phyloP scores from a whole-genome alignment of 2,888 invertebrate genomes.

The Metellina segmentata region DNA sequence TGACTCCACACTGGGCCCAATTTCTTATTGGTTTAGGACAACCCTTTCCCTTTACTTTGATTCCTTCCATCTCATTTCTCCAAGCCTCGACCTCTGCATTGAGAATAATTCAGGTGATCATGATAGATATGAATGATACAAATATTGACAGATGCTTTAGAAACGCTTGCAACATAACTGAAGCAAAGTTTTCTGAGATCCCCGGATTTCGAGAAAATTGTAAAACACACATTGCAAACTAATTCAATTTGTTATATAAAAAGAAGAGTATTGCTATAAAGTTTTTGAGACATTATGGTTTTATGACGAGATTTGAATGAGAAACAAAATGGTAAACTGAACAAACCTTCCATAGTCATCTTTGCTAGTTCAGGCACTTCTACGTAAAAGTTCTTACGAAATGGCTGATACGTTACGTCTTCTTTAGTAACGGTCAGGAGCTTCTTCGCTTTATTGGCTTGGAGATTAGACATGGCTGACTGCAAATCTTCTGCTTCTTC shows the following conservation, averaged over 20 bases:
- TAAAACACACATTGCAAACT: neutral
- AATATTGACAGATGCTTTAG: no score
- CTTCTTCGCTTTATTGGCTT: conserved; percentile 94
- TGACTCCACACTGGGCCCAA: conserved; percentile 99
- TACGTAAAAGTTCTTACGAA: conserved; percentile 97
- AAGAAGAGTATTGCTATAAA: conserved; percentile 84
- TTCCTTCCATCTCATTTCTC: conserved; percentile 92
- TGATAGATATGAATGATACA: no score
- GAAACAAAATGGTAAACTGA: conserved; percentile 79
- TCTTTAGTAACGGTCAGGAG: conserved; percentile 95
- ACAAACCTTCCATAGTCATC: conserved; percentile 89
- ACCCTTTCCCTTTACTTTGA: conserved; percentile 95
- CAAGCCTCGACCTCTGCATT: conserved; percentile 82
- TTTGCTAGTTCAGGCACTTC: conserved; percentile 97
- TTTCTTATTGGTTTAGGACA: conserved; percentile 96
- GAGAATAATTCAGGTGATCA: neutral
- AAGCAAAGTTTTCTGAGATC: no score
- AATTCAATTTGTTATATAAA: no score
- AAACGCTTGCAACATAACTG: no score
- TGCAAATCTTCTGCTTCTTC: conserved; percentile 95
- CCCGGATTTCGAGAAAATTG: no score
- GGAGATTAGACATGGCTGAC: conserved; percentile 80
- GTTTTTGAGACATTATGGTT: conserved; percentile 83
- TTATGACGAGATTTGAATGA: no score
- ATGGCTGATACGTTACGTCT: conserved; percentile 91